Evolutionary conservation across 2,797 vertebrate genomes (phyloP).

Genomic region (Hapalemur alaotrensis): DNA sequence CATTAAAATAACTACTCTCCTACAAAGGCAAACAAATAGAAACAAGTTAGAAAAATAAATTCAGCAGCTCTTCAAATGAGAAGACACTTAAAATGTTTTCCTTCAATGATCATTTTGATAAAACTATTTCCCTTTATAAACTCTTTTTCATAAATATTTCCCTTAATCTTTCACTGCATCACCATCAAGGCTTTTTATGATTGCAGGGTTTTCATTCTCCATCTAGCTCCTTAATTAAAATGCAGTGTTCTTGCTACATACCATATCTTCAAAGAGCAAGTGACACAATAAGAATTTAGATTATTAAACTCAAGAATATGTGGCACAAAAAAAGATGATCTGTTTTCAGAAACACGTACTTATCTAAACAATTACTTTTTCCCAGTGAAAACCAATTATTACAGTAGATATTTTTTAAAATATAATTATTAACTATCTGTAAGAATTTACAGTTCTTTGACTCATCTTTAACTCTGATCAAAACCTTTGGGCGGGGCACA

Average conservation of each 20-base stretch:
- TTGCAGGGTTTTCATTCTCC: neutral
- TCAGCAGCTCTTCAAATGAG: constrained; percentile 9
- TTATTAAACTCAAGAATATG: constrained; percentile 26
- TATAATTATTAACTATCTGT: neutral
- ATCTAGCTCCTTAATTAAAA: constrained; percentile 61
- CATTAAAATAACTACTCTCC: constrained; percentile 95
- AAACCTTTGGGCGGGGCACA: neutral
- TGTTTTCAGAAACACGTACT: constrained; percentile 49
- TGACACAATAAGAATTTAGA: constrained; percentile 46
- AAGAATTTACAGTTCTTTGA: neutral
- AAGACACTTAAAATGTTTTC: constrained; percentile 20
- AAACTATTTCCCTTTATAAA: constrained; percentile 52
- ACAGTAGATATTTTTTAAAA: neutral
- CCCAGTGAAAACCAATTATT: constrained; percentile 40
- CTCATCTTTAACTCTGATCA: neutral
- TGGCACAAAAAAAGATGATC: constrained; percentile 2
- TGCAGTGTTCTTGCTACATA: neutral
- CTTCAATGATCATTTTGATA: constrained; percentile 18
- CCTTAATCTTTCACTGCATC: constrained; percentile 33
- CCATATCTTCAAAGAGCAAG: constrained; percentile 11
- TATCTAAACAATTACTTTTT: constrained; percentile 45
- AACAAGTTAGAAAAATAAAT: constrained; percentile 51
- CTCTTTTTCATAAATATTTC: constrained; percentile 50
- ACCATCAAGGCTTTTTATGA: constrained; percentile 44
- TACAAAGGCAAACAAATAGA: constrained; percentile 80